phyloP scores from a whole-genome alignment of 2,797 vertebrate species.

The Amblyraja radiata region DNA sequence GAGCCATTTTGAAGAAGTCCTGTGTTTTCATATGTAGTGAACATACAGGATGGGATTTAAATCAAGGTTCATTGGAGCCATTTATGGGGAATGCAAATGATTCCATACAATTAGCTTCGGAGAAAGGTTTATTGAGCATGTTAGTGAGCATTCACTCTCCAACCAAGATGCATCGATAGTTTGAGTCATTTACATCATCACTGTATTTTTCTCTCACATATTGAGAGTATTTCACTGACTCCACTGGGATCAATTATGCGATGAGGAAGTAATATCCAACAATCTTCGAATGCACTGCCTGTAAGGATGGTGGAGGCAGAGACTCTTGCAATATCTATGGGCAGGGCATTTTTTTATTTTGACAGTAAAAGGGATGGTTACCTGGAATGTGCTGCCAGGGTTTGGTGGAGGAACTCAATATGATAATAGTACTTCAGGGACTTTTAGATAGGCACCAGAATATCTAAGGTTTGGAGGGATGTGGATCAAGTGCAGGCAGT shows the following conservation, averaged over 20 bases:
- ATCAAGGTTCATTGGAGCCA: background rate
- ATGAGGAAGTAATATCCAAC: background rate
- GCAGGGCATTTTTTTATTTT: too few species aligned
- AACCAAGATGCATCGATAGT: background rate
- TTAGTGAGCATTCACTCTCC: background rate
- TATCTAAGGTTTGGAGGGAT: too few species aligned
- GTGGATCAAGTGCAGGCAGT: too few species aligned
- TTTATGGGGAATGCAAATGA: background rate
- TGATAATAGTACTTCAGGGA: too few species aligned
- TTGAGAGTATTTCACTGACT: background rate
- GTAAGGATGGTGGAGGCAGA: too few species aligned
- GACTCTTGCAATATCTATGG: too few species aligned
- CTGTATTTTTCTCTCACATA: background rate
- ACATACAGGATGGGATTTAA: background rate
- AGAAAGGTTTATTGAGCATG: background rate
- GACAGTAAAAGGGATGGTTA: too few species aligned
- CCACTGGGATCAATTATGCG: background rate
- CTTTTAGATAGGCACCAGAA: too few species aligned
- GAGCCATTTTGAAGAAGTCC: background rate
- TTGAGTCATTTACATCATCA: background rate
- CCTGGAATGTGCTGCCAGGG: too few species aligned
- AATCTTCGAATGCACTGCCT: too few species aligned
- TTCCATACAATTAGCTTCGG: background rate
- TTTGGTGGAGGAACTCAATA: too few species aligned
- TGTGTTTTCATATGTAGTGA: background rate